Evolutionary conservation across 2,113 vertebrate species (phyloP), one percentile per base, ranked within the genome.

Genomic region (Talpa occidentalis): DNA sequence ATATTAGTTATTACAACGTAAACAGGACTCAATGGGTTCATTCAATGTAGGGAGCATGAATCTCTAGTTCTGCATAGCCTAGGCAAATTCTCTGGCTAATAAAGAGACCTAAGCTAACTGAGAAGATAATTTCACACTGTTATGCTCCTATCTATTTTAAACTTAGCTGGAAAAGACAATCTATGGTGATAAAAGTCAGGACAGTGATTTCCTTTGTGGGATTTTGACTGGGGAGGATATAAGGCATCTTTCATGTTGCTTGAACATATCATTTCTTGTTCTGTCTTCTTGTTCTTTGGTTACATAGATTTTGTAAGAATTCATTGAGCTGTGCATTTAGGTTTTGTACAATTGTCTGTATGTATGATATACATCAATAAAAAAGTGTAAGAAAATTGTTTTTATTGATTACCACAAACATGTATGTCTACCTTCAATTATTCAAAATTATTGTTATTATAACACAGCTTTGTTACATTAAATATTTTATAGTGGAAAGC

Each of bases 271-370:
- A 26, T 69, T 60, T 86, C 54, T 59, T 85, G 2, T 66, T 37
- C 28, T 88, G 26, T 30, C 2, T 35, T 16, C 30, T 87, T 42
- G 62, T 44, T 86, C 62, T 37, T 81, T 90, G 30, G 2, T 54
- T 32, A 88, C 26, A n/a, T 28, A 64, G 40, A 88, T 54, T 83
- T 91, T 93, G 69, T 91, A n/a, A 78, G 28, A 78, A 77, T 72
- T 83, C 26, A 72, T 28, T 74, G 16, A 82, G 17, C 9, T 90
- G 16, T 49, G 10, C 30, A 47, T 54, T 64, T 83, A 59, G 32
- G 19, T 14, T 78, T 35, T 56, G 24, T 56, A 21, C 11, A 37
- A 3, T 92, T 88, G 26, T 73, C n/a, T 79, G 78, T 87, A 64
- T 81, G 19, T 62, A 32, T 44, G 32, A 37, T 32, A 62, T 32